Evolutionary conservation across 2,888 invertebrate species (phyloP).

Genomic region (Melanchra persicariae): DNA sequence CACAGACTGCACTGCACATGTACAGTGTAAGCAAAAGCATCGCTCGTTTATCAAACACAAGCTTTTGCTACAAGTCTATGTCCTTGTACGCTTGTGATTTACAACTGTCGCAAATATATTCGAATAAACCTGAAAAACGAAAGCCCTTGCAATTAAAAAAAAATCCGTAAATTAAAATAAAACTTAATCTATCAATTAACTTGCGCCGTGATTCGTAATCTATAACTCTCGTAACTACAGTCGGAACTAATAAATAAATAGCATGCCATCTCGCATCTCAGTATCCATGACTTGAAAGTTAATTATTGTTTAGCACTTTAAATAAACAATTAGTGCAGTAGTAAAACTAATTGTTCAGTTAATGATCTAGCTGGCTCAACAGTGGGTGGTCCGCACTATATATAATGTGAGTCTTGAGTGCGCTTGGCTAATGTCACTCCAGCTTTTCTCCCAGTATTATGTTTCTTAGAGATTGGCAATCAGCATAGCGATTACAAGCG

Average conservation of each 20-base stretch:
- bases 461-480: slow-evolving; percentile 75
- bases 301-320: slow-evolving; percentile 43
- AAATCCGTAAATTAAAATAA: neutral
- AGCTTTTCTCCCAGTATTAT: slow-evolving; percentile 70
- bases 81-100: neutral
- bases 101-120: neutral
- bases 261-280: neutral
- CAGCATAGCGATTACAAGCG: slow-evolving; percentile 70
- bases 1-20: slow-evolving; percentile 24
- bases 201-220: neutral
- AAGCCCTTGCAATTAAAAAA: neutral
- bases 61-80: neutral
- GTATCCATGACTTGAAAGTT: slow-evolving; percentile 22
- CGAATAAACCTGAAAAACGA: neutral
- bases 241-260: slow-evolving; percentile 23
- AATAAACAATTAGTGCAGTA: slow-evolving; percentile 51
- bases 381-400: slow-evolving; percentile 69
- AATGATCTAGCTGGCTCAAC: slow-evolving; percentile 65
- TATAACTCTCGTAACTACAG: neutral
- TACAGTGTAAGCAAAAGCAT: slow-evolving; percentile 2
- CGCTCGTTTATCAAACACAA: slow-evolving; percentile 32
- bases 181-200: neutral
- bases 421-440: slow-evolving; percentile 75
- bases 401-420: slow-evolving; percentile 70
- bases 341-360: slow-evolving; percentile 71